Conservation (phyloP, 2,113 vertebrate species). For the Dicaeum eximium region DNA sequence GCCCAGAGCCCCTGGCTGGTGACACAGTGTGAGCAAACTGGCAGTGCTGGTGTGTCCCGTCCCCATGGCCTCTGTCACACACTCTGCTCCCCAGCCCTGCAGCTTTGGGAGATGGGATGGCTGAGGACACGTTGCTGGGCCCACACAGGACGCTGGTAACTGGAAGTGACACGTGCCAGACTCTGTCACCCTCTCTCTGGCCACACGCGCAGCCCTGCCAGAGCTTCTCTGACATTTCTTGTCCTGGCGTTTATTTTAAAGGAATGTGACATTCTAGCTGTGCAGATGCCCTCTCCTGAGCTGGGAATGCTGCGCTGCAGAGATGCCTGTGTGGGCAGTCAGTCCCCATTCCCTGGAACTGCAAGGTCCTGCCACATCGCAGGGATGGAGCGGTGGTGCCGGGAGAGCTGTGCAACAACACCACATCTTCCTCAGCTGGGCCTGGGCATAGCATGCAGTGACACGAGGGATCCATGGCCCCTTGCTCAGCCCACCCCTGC, state of each 20-base stretch:
- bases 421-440: not conserved
- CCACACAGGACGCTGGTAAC: fast-evolving
- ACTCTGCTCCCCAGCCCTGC: not conserved
- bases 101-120: not conserved
- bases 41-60: not conserved
- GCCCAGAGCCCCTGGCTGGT: not conserved
- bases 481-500: not conserved
- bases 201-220: not conserved
- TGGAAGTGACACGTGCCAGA: not conserved
- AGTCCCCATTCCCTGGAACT: not conserved
- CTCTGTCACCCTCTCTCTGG: not conserved
- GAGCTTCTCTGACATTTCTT: not conserved
- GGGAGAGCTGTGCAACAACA: not conserved
- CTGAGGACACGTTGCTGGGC: not conserved
- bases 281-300: not conserved
- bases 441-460: not conserved
- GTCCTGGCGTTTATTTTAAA: not conserved
- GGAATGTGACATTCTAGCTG: not conserved
- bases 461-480: fast-evolving
- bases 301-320: not conserved
- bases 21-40: not conserved
- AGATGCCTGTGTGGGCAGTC: too few species aligned
- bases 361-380: not conserved
- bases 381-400: fast-evolving
- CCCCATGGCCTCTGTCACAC: not conserved